These are phyloP conservation scores for Chymomyza caudatula DNA, from an alignment of 2,888 invertebrate species.

Conservation along the genomic window DNA sequence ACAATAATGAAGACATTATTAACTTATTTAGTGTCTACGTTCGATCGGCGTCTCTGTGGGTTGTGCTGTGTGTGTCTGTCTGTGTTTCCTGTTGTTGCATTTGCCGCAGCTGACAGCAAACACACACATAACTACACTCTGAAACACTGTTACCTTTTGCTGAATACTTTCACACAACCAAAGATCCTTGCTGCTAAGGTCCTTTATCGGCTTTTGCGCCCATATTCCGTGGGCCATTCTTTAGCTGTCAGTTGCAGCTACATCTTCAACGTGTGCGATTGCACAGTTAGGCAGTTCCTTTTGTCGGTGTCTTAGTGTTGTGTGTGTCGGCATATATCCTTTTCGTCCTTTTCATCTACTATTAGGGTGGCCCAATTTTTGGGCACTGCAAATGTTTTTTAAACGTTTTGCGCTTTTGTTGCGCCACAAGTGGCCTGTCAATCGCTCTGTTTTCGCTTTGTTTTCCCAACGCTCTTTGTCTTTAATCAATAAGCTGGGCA, in stretches of 20 bases:
- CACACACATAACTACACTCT: neutral
- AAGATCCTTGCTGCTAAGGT: neutral
- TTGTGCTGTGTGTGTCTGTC: no score
- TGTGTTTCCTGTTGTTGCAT: constrained; percentile 50
- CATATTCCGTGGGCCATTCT: constrained; percentile 47
- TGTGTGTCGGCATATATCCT: constrained; percentile 63
- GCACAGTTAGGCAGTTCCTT: constrained; percentile 60
- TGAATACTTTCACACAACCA: constrained; percentile 54
- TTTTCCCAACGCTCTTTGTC: constrained; percentile 2
- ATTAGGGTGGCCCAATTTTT: constrained; percentile 54
- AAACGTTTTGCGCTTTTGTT: constrained; percentile 46
- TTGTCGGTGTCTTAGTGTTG: constrained; percentile 57
- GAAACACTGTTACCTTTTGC: no score
- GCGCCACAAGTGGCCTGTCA: constrained; percentile 55
- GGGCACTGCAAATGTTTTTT: constrained; percentile 41
- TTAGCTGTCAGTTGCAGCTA: constrained; percentile 60
- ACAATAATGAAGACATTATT: constrained; percentile 76
- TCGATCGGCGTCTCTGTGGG: constrained; percentile 18
- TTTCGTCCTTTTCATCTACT: constrained; percentile 28
- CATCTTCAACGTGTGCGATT: constrained; percentile 69
- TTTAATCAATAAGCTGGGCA: constrained; percentile 3
- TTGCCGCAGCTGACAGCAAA: constrained; percentile 62
- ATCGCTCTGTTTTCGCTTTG: constrained; percentile 3
- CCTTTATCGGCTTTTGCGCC: constrained; percentile 28
- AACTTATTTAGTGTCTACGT: constrained; percentile 59